These are phyloP conservation scores for Ichneumoninae sp. DNA, from an alignment of 2,888 invertebrate genomes.

Conservation along the genomic window DNA sequence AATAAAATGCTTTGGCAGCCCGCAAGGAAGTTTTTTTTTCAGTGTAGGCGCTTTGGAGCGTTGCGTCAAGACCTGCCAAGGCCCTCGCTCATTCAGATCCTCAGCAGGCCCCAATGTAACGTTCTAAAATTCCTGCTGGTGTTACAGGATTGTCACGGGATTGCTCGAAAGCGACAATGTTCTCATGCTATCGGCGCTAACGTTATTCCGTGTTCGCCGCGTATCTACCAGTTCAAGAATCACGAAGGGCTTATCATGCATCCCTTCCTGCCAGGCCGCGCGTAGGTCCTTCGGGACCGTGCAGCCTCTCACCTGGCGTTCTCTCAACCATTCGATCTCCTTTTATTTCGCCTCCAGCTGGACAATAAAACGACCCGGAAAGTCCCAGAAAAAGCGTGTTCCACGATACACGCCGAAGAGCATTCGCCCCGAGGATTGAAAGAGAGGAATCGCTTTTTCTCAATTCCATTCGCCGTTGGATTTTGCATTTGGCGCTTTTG, in stretches of 20 bases:
- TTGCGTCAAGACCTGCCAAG: too few species aligned
- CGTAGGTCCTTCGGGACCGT: constrained; percentile 28
- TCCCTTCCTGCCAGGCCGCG: neutral
- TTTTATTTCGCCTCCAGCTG: neutral
- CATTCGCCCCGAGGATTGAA: constrained; percentile 28
- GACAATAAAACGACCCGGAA: constrained; percentile 35
- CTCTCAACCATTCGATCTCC: constrained; percentile 6
- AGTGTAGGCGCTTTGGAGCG: too few species aligned
- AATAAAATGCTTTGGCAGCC: too few species aligned
- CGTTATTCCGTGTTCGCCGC: constrained; percentile 33
- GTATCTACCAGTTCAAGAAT: constrained; percentile 40
- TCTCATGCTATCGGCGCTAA: neutral
- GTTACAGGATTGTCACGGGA: too few species aligned
- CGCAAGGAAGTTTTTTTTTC: too few species aligned
- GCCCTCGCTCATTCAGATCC: too few species aligned
- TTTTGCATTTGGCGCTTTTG: constrained; percentile 58
- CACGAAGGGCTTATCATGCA: constrained; percentile 33
- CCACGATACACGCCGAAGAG: constrained; percentile 20
- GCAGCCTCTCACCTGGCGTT: constrained; percentile 24
- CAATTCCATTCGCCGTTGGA: constrained; percentile 46
- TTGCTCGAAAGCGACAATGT: neutral
- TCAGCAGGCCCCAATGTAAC: too few species aligned
- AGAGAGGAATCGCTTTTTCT: constrained; percentile 53
- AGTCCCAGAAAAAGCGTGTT: constrained; percentile 44
- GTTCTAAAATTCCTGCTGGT: too few species aligned